Evolutionary conservation across 2,888 invertebrate species (phyloP).

Genomic region (Eupithecia vulgata): DNA sequence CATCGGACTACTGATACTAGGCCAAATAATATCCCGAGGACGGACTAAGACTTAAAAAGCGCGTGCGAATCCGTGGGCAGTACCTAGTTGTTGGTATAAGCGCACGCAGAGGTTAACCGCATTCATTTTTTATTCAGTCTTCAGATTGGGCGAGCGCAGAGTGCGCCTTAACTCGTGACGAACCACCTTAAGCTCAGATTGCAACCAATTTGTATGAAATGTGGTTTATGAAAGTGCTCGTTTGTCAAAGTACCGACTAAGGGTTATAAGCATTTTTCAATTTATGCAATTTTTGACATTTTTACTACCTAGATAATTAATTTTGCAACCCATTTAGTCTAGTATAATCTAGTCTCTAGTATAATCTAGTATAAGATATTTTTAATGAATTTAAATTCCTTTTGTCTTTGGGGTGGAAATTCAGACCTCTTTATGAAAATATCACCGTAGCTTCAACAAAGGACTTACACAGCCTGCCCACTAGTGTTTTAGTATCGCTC

Average conservation of each 20-base stretch:
- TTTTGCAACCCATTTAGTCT: background rate
- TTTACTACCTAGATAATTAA: background rate
- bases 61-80: too few species aligned
- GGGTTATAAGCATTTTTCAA: background rate
- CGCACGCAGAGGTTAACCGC: too few species aligned
- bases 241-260: background rate
- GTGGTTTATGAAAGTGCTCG: background rate
- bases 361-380: too few species aligned
- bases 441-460: conserved; percentile 15
- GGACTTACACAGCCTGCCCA: conserved; percentile 12
- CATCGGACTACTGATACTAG: too few species aligned
- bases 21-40: too few species aligned
- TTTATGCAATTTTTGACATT: background rate
- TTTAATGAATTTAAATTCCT: background rate
- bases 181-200: too few species aligned
- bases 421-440: conserved; percentile 13
- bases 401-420: background rate
- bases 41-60: too few species aligned
- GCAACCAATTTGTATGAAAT: background rate
- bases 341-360: too few species aligned
- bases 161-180: too few species aligned
- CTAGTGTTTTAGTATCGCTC: conserved; percentile 35
- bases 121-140: too few species aligned
- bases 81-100: too few species aligned
- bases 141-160: too few species aligned